phyloP scores from a whole-genome alignment of 2,113 vertebrate species.

The Eira barbara region DNA sequence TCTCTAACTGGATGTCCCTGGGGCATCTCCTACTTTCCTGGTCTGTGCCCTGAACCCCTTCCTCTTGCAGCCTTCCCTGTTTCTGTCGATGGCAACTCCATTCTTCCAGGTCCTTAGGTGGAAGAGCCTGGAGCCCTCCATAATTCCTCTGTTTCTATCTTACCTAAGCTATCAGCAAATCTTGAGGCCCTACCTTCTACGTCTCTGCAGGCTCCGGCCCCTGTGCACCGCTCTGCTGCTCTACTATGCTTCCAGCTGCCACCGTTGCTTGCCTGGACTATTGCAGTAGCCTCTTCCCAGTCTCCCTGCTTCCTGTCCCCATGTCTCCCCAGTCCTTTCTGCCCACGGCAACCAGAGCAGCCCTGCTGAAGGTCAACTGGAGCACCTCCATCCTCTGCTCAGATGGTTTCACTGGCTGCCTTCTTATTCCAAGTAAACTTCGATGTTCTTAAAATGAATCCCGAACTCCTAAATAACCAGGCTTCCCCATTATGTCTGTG shows the following conservation, averaged over 20 bases:
- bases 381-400: not conserved
- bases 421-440: not conserved
- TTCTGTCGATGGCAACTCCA: too few relatives aligned
- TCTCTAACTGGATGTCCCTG: not conserved
- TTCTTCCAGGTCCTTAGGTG: too few relatives aligned
- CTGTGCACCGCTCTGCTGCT: not conserved
- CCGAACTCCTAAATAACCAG: not conserved
- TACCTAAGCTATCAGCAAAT: not conserved
- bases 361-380: not conserved
- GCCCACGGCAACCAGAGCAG: not conserved
- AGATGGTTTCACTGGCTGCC: not conserved
- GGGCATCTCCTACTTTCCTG: not conserved
- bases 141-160: not conserved
- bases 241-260: rapidly evolving
- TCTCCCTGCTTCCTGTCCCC: not conserved
- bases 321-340: not conserved
- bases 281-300: not conserved
- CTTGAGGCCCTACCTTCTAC: not conserved
- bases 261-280: rapidly evolving
- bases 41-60: not conserved
- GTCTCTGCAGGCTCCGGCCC: rapidly evolving
- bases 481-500: rapidly evolving
- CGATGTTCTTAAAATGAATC: not conserved
- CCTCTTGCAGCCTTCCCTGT: not conserved
- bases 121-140: not conserved